These are phyloP conservation scores for Laterallus jamaicensis DNA, from an alignment of 2,113 vertebrate species.

Conservation along the genomic window DNA sequence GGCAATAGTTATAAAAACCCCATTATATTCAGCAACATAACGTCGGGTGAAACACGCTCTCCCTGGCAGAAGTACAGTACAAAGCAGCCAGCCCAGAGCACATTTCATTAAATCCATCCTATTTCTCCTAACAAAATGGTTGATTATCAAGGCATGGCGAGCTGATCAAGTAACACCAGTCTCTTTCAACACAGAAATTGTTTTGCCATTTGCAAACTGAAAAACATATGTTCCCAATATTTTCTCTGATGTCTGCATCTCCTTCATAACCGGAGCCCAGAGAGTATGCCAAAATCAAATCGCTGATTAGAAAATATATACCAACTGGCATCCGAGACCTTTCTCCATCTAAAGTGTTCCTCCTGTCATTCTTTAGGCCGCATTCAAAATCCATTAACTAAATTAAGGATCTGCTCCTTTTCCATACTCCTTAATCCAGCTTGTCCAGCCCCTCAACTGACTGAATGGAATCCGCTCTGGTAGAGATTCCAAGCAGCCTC, in stretches of 20 bases:
- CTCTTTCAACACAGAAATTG: conserved; percentile 59
- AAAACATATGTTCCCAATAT: conserved; percentile 75
- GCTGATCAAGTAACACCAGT: conserved; percentile 38
- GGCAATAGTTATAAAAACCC: conserved; percentile 1
- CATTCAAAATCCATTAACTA: conserved; percentile 61
- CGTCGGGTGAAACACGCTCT: neutral
- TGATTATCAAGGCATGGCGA: conserved; percentile 21
- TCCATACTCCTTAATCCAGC: conserved; percentile 17
- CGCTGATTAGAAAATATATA: conserved; percentile 58
- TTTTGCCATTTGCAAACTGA: conserved; percentile 38
- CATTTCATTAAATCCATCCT: neutral
- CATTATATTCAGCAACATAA: neutral
- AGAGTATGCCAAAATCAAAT: conserved; percentile 62
- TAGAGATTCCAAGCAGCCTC: neutral
- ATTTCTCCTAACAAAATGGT: neutral
- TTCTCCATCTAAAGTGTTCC: neutral
- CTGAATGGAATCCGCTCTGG: neutral
- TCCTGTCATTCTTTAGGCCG: neutral
- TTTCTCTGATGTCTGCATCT: conserved; percentile 47
- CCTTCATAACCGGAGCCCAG: conserved; percentile 62
- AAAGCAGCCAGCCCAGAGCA: conserved; percentile 19
- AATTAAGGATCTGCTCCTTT: conserved; percentile 53
- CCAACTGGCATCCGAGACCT: conserved; percentile 44
- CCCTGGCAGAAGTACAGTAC: neutral
- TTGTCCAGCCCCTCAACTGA: conserved; percentile 31